phyloP scores from a whole-genome alignment of 2,113 vertebrate genomes.

The Apaloderma vittatum region DNA sequence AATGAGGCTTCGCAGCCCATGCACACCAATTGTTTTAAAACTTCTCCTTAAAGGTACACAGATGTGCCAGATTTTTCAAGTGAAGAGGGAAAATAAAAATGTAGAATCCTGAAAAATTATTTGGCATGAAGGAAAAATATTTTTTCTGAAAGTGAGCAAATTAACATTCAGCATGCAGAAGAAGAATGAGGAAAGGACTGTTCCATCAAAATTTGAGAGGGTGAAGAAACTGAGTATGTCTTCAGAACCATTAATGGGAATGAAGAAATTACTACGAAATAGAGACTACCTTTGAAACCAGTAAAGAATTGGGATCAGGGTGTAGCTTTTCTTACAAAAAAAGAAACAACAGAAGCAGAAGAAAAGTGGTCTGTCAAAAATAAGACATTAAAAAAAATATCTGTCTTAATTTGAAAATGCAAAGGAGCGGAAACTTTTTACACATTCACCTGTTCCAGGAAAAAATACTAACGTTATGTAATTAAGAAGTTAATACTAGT shows the following conservation, averaged over 20 bases:
- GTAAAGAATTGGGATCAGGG: not conserved
- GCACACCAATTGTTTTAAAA: not conserved
- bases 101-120: not conserved
- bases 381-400: not conserved
- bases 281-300: not conserved
- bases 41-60: not conserved
- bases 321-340: not conserved
- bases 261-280: not conserved
- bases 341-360: not conserved
- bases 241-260: not conserved
- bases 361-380: not conserved
- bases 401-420: not conserved
- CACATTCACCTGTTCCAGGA: not conserved
- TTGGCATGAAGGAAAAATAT: not conserved
- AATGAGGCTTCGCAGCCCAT: not conserved
- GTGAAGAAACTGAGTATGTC: not conserved
- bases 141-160: not conserved
- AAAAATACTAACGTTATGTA: not conserved
- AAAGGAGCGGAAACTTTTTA: not conserved
- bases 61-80: not conserved
- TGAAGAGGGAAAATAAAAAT: not conserved
- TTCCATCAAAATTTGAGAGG: not conserved
- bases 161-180: not conserved
- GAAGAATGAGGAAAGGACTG: not conserved
- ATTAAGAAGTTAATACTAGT: not conserved